Base-by-base conservation (phyloP, 2,113 vertebrate species). In the Mesocricetus auratus region DNA sequence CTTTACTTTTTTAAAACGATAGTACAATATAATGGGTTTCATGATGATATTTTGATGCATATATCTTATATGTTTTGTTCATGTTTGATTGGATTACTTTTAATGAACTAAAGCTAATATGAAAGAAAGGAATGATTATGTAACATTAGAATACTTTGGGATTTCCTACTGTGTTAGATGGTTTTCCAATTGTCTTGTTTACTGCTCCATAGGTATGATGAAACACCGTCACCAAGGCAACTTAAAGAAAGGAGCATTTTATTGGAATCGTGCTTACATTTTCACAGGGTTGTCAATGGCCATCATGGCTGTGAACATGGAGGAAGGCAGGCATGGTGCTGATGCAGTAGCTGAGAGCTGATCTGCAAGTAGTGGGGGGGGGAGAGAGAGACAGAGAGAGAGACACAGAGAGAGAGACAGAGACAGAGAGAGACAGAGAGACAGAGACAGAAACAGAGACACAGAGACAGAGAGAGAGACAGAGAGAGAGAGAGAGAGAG, bases 31-130 rank as follows among this genome's bases (percentile, higher is more conserved):
- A 47, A 21, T 66, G 42, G 29, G 2, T 31, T 47, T 66, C 2
- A 11, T 66, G 6, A 60, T 66, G 60, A 86, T 16, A 66, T 86
- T 66, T 86, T 86, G 26, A 33, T 86, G 62, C 29, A 33, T 17
- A 21, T 66, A 5, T 4, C 8, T 33, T 42, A 21, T 17, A 19
- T 66, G 1, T 7, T 47, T 47, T 86, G 42, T 21, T 85, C 4
- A 21, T 33, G 26, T 33, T 86, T 42, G 7, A 2, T 13, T 66
- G 31, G 68, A 47, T 93, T 60, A 39, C 53, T 60, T 82, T 82
- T 82, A 82, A 13, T 79, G 1, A 91, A 75, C 21, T 64, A 33
- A 82, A 93, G 29, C 69, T 86, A 85, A 79, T 89, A 96, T 95
- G 33, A 90, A 96, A 86, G 83, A 85, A 69, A 90, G 53, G 16